Base-by-base conservation (phyloP, 2,797 vertebrate genomes). In the Jordanella pulchra region DNA sequence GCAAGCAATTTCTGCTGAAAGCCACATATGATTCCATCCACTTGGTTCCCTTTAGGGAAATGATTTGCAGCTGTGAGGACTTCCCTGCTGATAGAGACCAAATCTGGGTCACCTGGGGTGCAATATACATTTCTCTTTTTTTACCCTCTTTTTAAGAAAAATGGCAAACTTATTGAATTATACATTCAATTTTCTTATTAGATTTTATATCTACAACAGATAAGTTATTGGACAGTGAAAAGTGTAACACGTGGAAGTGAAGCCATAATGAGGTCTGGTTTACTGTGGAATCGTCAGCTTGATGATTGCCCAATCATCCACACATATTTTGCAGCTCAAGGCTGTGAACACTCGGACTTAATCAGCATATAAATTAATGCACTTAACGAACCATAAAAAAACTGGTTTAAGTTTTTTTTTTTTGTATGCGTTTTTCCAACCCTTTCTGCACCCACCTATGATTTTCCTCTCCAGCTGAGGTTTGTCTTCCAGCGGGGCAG, bases 401-500 rank as follows among this genome's bases (percentile, higher is more conserved):
- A 32, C 13, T 2, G 13, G 23, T 28, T 39, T 39, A 39, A 39
- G 35, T 4, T 39, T 3, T 39, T 39, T 39, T 39, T 39, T 39
- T 35, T 35, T 18, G 12, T 12, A 45, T 32, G 21, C 18, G 39
- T 5, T 23, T 5, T 45, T 32, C 28, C 50, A 4, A 5, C 12
- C 5, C 23, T 44, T 23, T 61, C 18, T n/a, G 58, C 25, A 89
- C 93, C 75, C 91, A 95, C 95, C 95, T 84, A 95, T 93, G 30
- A 95, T 83, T 89, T 93, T 95, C 72, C 93, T 93, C 88, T 95
- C 94, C 15, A 90, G 90, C 70, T 92, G 93, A 1, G 90, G 85
- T 17, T 90, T 77, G 6, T 93, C 92, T 7, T 92, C 90, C 85
- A 64, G 89, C 72, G 88, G 84, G 60, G 81, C 81, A 79, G 91